A percentile compares a stretch with the other conserved stretches of the same genome.
Evolutionary conservation across 2,797 vertebrate species (phyloP).

Genomic region (Characodon lateralis): DNA sequence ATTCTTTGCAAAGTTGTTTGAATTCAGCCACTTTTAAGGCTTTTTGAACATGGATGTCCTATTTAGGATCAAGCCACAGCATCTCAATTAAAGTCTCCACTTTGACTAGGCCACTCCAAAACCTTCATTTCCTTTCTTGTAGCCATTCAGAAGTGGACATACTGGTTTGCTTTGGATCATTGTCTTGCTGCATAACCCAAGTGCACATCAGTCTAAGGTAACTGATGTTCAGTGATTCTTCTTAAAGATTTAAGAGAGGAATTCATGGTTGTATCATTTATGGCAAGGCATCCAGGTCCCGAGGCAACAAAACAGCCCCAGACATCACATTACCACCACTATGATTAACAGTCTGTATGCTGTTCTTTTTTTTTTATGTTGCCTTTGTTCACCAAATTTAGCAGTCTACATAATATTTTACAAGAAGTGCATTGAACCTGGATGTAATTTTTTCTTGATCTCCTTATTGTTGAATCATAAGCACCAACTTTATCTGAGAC

Average conservation of each 20-base stretch:
- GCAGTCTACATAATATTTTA: neutral
- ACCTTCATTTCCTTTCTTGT: neutral
- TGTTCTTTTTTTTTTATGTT: neutral
- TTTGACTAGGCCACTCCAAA: neutral
- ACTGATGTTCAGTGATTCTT: neutral
- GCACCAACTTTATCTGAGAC: neutral
- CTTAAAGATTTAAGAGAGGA: neutral
- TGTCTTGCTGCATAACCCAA: neutral
- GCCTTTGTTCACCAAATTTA: neutral
- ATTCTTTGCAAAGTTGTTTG: neutral
- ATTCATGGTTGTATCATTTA: neutral
- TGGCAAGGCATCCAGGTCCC: neutral
- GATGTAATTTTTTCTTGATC: neutral
- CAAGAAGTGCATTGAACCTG: neutral
- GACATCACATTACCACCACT: neutral
- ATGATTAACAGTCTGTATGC: neutral
- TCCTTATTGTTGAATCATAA: neutral
- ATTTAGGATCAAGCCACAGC: neutral
- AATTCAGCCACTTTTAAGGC: neutral
- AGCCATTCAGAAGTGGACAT: neutral
- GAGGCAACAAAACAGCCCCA: neutral
- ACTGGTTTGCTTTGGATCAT: neutral
- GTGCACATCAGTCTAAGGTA: neutral
- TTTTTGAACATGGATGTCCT: neutral
- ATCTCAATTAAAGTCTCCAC: neutral